Conservation (phyloP, 2,797 vertebrate genomes). For the Hirundo rustica region DNA sequence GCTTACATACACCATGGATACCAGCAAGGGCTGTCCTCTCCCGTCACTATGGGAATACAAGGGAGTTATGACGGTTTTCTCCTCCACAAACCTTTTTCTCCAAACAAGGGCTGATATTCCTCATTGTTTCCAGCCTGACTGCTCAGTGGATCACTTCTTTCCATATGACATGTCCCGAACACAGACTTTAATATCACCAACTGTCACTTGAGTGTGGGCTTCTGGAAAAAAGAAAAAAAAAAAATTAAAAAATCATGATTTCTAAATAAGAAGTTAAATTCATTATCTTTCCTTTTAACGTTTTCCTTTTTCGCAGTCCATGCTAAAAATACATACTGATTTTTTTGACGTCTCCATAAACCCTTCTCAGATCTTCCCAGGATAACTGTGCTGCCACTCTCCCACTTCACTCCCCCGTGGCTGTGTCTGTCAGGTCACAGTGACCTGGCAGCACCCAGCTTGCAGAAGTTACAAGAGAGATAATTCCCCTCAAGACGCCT, state of each 20-base stretch:
- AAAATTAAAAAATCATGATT: not conserved
- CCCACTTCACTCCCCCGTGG: not conserved
- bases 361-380: not conserved
- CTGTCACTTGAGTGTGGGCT: not conserved
- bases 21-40: not conserved
- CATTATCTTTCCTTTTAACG: not conserved
- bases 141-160: not conserved
- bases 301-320: not conserved
- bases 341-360: not conserved
- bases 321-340: not conserved
- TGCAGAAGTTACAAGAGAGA: not conserved
- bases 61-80: not conserved
- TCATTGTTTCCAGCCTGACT: not conserved
- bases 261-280: not conserved
- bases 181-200: not conserved
- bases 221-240: not conserved
- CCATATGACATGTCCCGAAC: not conserved
- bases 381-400: not conserved
- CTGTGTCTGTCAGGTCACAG: not conserved
- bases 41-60: slow-evolving; percentile 16
- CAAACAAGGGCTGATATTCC: not conserved
- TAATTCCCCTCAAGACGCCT: not conserved
- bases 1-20: slow-evolving; percentile 22
- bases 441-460: not conserved
- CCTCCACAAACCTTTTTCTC: not conserved